Evolutionary conservation across 2,113 vertebrate genomes (phyloP), one percentile per base, ranked within the genome.

Genomic region (Pionites leucogaster): DNA sequence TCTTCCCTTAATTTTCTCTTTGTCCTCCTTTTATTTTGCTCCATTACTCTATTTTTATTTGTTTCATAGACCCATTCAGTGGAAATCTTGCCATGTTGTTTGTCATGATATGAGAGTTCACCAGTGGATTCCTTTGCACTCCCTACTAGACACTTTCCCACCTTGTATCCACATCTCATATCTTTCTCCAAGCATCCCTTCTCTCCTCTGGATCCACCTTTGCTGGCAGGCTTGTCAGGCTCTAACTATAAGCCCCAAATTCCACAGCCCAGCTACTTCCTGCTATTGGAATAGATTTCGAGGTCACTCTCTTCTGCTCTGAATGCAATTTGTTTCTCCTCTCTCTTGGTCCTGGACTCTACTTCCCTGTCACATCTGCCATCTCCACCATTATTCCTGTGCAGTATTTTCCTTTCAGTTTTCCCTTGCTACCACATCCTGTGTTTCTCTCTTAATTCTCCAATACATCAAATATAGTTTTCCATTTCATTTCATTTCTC

Each of bases 221-320:
- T 79, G 60, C 86, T 92, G 74, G 35, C 72, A 96, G 93, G 92
- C 77, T 93, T 81, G 76, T 67, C 72, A 93, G 47, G 70, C 79
- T 80, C 59, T 52, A 79, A 79, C 57, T 92, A 27, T 44, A 65
- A 91, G 72, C 29, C 81, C 55, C 77, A 95, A 69, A 95, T 93
- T 95, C 70, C 55, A 82, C 69, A 69, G 65, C 74, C 72, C 69
- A 93, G 62, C 72, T 77, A 82, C 94, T 95, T 92, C 89, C 89
- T 95, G 94, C 80, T 71, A 25, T 84, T 92, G 50, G 86, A 93
- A 95, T 91, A 89, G 86, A 91, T 92, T 96, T 96, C 52, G 74
- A 97, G 93, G 93, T 93, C 81, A 92, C 47, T 37, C 20, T 83
- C 35, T 67, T 91, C 83, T 93, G 24, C 52, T 87, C 52, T 41